phyloP scores from a whole-genome alignment of 1,140 invertebrate genomes.

The Scaptodrosophila lebanonensis region DNA sequence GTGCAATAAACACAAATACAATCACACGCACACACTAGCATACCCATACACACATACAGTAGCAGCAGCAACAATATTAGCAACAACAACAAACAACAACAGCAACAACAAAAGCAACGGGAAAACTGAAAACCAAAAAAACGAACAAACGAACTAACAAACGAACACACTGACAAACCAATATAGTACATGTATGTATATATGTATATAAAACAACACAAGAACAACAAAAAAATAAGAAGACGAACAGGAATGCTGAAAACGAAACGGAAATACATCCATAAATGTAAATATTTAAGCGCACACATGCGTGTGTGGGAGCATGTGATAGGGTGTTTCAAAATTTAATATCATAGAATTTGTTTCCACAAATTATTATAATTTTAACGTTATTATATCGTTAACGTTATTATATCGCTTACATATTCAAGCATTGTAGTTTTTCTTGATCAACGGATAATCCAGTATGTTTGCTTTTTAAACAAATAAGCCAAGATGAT shows the following conservation, averaged over 20 bases:
- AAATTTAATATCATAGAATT: no score
- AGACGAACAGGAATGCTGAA: slow-evolving; percentile 33
- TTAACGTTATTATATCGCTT: no score
- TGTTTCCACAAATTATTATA: no score
- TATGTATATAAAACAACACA: slow-evolving; percentile 10
- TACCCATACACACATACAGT: slow-evolving; percentile 21
- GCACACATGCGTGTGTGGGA: slow-evolving; percentile 2
- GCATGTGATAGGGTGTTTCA: not conserved
- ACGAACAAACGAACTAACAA: slow-evolving; percentile 36
- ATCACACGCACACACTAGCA: slow-evolving; percentile 9
- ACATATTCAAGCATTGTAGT: no score
- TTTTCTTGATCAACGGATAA: no score
- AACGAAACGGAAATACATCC: slow-evolving; percentile 34
- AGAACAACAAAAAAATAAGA: no score
- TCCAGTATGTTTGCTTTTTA: no score
- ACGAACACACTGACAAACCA: slow-evolving; percentile 18
- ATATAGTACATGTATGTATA: slow-evolving; percentile 12
- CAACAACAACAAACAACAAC: slow-evolving; percentile 45
- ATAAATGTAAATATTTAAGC: slow-evolving; percentile 34
- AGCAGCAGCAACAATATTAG: slow-evolving; percentile 42
- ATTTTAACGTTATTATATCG: no score
- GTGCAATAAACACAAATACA: no score
- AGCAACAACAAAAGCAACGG: slow-evolving; percentile 52
- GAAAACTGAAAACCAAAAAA: slow-evolving; percentile 46
- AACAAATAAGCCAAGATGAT: no score